These are phyloP conservation scores for Akabosia matsudoensis DNA, from an alignment of 1,140 invertebrate genomes.

Conservation along the genomic window DNA sequence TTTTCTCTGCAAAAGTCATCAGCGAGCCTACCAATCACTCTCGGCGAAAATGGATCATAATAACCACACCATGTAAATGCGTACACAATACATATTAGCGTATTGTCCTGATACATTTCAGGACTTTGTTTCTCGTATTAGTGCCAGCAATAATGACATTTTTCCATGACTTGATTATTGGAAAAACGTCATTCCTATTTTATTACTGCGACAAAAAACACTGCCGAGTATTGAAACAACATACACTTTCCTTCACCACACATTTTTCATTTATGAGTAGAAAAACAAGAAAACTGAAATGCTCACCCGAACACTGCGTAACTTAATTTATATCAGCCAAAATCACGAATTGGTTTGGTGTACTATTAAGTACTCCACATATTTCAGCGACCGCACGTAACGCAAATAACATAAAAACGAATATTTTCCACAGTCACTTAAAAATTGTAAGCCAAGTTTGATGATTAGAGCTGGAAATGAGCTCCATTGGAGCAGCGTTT, in stretches of 20 bases:
- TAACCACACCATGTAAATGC: background rate
- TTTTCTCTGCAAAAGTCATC: background rate
- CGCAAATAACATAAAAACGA: background rate
- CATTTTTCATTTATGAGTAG: too few relatives aligned
- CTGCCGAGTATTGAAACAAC: too few relatives aligned
- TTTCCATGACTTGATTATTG: background rate
- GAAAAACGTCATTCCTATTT: background rate
- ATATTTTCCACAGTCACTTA: background rate
- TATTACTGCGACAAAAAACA: background rate
- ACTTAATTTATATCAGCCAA: background rate
- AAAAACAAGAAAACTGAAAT: too few relatives aligned
- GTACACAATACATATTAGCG: background rate
- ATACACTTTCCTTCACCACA: too few relatives aligned
- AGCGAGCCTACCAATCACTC: background rate
- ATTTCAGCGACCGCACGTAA: background rate
- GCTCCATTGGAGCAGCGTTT: too few relatives aligned
- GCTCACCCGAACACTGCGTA: background rate
- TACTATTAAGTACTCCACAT: too few relatives aligned
- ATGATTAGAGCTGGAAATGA: too few relatives aligned
- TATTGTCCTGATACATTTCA: background rate
- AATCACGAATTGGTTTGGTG: background rate
- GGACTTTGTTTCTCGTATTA: background rate
- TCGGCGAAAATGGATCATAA: background rate
- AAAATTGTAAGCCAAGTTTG: too few relatives aligned
- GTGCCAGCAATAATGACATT: conserved; percentile 2